Conservation (phyloP, 2,888 invertebrate genomes). For the Sinelater perroti region DNA sequence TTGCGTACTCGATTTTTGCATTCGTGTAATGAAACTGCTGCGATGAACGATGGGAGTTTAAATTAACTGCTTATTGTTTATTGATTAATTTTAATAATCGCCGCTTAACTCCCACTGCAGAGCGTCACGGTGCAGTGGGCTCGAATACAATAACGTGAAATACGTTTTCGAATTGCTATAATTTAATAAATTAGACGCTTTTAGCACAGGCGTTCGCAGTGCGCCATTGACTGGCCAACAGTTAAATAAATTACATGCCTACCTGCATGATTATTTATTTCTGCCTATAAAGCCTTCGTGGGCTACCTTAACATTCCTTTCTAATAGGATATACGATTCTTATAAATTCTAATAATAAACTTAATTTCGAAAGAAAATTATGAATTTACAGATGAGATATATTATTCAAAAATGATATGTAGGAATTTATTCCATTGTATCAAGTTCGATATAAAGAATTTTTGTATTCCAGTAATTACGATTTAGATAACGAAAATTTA, state of each 20-base stretch:
- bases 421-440: too few species aligned
- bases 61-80: constrained; percentile 29
- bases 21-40: constrained; percentile 11
- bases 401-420: too few species aligned
- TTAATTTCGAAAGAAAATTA: too few species aligned
- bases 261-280: constrained; percentile 20
- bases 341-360: too few species aligned
- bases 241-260: constrained; percentile 23
- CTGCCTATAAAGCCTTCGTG: neutral
- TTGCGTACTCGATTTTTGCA: constrained; percentile 28
- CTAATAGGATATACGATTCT: too few species aligned
- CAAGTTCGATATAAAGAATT: too few species aligned
- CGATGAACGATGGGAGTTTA: constrained; percentile 18
- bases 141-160: constrained; percentile 16
- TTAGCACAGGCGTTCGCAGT: constrained; percentile 22
- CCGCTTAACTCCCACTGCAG: constrained; percentile 7
- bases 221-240: constrained; percentile 16
- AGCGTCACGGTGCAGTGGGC: neutral
- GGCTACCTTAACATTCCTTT: too few species aligned
- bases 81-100: constrained; percentile 27
- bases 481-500: too few species aligned
- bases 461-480: too few species aligned
- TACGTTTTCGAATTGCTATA: constrained; percentile 16
- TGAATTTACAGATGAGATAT: too few species aligned
- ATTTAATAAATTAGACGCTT: constrained; percentile 24